Percentiles rank a stretch among this genome's conserved stretches.
Conservation (phyloP, 2,888 invertebrate genomes). For the Dendrolimus houi region DNA sequence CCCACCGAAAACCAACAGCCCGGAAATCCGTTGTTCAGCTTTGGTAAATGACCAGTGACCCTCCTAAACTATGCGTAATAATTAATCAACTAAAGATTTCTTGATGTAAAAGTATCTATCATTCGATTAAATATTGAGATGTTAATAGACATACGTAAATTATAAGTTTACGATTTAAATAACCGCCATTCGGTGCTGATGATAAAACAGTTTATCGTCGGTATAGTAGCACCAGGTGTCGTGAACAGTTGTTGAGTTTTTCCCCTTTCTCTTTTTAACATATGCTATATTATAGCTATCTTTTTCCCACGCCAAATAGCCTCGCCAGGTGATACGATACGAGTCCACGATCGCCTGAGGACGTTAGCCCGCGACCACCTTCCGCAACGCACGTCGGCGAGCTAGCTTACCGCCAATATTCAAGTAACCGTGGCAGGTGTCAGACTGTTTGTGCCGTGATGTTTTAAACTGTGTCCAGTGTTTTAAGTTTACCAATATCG, state of each 20-base stretch:
- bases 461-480: conserved; percentile 24
- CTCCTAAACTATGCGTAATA: not conserved
- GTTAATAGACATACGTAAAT: not conserved
- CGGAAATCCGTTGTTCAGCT: conserved; percentile 60
- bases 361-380: conserved; percentile 62
- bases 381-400: conserved; percentile 39
- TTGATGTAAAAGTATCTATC: not conserved
- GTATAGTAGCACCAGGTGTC: conserved; percentile 53
- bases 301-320: conserved; percentile 49
- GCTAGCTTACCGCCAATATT: conserved; percentile 11
- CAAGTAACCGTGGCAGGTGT: conserved; percentile 39
- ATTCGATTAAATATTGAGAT: too few relatives aligned
- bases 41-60: conserved; percentile 5
- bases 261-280: conserved; percentile 46
- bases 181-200: not conserved
- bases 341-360: conserved; percentile 28
- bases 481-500: conserved; percentile 20
- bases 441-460: conserved; percentile 40
- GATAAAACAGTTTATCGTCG: conserved; percentile 37
- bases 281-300: conserved; percentile 34
- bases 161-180: not conserved
- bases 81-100: not conserved
- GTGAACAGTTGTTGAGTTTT: conserved; percentile 23
- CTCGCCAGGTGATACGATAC: conserved; percentile 38
- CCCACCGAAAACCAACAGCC: conserved; percentile 45